Evolutionary conservation across 1,140 invertebrate genomes (phyloP).

Genomic region (Protaetia brevitarsis): DNA sequence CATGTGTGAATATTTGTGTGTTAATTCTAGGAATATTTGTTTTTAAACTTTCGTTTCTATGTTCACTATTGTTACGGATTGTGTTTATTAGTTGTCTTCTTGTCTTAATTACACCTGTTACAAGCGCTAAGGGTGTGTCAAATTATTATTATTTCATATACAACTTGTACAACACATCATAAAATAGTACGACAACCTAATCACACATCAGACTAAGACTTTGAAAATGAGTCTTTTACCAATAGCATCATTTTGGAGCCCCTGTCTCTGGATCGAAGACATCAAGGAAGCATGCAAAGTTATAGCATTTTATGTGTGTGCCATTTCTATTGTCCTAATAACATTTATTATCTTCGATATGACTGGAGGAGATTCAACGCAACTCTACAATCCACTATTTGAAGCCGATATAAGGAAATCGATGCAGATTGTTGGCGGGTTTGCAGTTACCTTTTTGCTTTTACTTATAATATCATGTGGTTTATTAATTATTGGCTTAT

Average conservation of each 20-base stretch:
- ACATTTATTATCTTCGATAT: constrained; percentile 74
- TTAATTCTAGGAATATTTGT: too few species aligned
- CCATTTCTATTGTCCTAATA: constrained; percentile 69
- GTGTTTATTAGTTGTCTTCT: background rate
- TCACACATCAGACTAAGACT: background rate
- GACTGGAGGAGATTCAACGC: constrained; percentile 78
- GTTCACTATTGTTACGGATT: background rate
- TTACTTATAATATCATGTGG: constrained; percentile 63
- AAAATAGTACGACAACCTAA: too few species aligned
- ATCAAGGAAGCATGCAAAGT: constrained; percentile 71
- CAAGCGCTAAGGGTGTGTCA: constrained; percentile 3
- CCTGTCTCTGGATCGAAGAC: constrained; percentile 78
- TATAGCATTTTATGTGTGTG: constrained; percentile 73
- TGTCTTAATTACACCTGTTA: background rate
- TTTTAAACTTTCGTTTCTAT: background rate
- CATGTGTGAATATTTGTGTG: too few species aligned
- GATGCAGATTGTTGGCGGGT: constrained; percentile 67
- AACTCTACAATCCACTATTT: constrained; percentile 82
- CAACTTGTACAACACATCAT: background rate
- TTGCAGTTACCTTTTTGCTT: constrained; percentile 72
- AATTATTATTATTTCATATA: background rate
- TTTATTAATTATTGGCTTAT: constrained; percentile 62
- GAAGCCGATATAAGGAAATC: constrained; percentile 77
- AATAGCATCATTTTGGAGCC: constrained; percentile 79
- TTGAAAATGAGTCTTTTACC: constrained; percentile 56